Base-by-base conservation (phyloP, 2,888 invertebrate species). In the Tridacna crocea region DNA sequence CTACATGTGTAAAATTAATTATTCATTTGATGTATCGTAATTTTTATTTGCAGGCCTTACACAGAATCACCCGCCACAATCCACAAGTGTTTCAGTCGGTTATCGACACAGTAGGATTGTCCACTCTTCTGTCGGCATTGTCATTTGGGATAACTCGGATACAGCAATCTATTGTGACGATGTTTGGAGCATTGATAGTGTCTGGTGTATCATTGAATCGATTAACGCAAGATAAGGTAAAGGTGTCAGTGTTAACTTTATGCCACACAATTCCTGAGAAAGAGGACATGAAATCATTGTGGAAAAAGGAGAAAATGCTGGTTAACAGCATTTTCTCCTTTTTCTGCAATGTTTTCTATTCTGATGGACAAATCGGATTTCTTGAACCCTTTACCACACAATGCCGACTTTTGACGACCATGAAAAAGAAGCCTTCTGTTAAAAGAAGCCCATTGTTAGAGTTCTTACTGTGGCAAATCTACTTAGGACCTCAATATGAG, bases 151-250 rank as follows among this genome's bases (percentile, higher is more conserved):
- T 93, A 63, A 90, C 90, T 8, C 88, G 93, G 13, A 91, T 94
- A 22, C 94, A 94, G 85, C 94, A 94, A 79, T 92, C 94, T 10
- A 89, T 94, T 27, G 90, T 94, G 72, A 94, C 94, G 58, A 94
- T 94, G 94, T 91, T 94, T 80, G 93, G 92, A 10, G 87, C 91
- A 12, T 88, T 93, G 19, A 91, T 94, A 78, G 88, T 90, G 0
- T 90, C 93, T 3, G 91, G 89, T 2, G 85, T 89, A 10, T 84
- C 91, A 74, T 75, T 92, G n/a, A 91, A 89, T 26, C 88, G 93
- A 51, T 83, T 94, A 3, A 89, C 93, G 58, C 93, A 93, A 77
- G 94, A 94, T 76, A 94, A 93, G 92, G 94, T 94, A 80, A 46
- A 15, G 17, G 10, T 36, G 2, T 4, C 36, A 36, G 36, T 61